Evolutionary conservation across 2,797 vertebrate species (phyloP).

Genomic region (Nasua narica): DNA sequence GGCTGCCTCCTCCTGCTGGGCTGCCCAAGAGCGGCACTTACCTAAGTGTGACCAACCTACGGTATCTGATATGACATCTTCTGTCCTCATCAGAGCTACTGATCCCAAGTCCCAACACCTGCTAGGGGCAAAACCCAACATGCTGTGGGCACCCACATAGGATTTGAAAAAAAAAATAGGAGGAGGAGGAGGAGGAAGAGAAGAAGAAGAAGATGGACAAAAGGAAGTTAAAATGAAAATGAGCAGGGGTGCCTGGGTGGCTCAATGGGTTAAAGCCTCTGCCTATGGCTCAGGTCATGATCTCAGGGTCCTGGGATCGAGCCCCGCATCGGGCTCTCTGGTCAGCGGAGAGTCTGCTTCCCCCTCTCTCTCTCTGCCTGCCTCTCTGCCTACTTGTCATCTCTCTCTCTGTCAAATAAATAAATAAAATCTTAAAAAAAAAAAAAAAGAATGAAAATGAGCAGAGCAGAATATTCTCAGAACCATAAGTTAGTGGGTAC

Average conservation of each 20-base stretch:
- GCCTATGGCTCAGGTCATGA: too few species aligned
- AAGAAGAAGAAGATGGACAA: neutral
- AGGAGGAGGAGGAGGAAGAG: neutral
- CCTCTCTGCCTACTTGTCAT: too few species aligned
- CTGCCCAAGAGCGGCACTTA: neutral
- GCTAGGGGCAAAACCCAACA: neutral
- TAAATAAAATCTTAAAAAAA: too few species aligned
- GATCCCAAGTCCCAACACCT: neutral
- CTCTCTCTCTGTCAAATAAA: too few species aligned
- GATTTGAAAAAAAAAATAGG: neutral
- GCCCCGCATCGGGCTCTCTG: too few species aligned
- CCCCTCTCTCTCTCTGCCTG: too few species aligned
- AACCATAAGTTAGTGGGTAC: neutral
- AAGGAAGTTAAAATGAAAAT: neutral
- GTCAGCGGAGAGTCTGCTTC: too few species aligned
- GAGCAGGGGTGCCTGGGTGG: too few species aligned
- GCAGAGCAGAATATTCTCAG: too few species aligned
- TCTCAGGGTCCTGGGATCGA: too few species aligned
- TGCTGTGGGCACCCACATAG: rapidly evolving
- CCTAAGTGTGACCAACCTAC: neutral
- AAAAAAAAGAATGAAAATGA: neutral
- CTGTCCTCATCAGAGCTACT: neutral
- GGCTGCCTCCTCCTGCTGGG: neutral
- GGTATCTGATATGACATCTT: rapidly evolving
- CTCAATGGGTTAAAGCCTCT: too few species aligned